Conservation (phyloP, 2,797 vertebrate species). For the Schizopygopsis pylzovi region DNA sequence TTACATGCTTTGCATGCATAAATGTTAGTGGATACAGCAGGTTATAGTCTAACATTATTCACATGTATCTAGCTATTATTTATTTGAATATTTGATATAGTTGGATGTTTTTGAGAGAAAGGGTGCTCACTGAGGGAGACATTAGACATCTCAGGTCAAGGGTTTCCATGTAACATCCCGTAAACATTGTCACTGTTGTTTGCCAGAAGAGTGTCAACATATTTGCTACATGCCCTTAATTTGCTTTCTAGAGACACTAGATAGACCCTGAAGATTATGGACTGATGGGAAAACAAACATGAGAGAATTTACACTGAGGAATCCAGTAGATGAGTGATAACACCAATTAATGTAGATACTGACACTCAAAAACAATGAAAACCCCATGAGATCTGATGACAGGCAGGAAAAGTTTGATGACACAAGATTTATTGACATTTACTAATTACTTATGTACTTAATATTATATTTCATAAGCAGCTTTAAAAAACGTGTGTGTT, state of each 20-base stretch:
- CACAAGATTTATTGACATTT: background rate
- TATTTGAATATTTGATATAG: background rate
- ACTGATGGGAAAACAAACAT: constrained; percentile 17
- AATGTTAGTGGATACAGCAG: background rate
- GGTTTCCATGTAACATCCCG: background rate
- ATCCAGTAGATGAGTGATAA: constrained; percentile 10
- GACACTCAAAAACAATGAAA: constrained; percentile 18
- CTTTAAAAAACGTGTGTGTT: background rate
- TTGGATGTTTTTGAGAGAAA: background rate
- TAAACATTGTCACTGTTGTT: constrained; percentile 17
- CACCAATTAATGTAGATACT: constrained; percentile 3
- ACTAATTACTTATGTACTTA: background rate
- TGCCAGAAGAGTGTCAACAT: constrained; percentile 13
- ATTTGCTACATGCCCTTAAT: constrained; percentile 18
- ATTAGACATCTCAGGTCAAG: background rate
- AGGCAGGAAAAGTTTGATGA: background rate
- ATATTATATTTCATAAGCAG: background rate
- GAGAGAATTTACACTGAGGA: constrained; percentile 29
- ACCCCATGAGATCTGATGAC: constrained; percentile 2
- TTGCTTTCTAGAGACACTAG: constrained; percentile 17
- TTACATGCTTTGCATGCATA: background rate
- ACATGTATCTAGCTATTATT: background rate
- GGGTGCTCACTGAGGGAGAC: background rate
- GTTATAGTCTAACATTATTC: background rate
- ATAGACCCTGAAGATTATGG: background rate